Conservation (phyloP, 1,140 invertebrate genomes). For the Magallana angulata region DNA sequence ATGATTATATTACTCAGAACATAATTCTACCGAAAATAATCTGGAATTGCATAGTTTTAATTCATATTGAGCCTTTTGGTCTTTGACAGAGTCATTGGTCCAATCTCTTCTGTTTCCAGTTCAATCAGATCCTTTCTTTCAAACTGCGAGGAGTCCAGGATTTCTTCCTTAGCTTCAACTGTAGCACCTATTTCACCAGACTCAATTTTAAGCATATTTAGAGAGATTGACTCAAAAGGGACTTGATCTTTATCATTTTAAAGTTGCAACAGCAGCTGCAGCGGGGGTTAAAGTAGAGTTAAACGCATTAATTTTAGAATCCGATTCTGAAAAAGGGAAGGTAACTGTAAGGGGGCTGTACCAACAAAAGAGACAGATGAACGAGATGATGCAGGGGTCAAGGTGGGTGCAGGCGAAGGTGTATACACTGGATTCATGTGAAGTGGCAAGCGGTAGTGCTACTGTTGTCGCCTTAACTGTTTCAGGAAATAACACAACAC, state of each 20-base stretch:
- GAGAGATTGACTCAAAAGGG: constrained; percentile 41
- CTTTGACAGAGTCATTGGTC: neutral
- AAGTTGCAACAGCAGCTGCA: constrained; percentile 24
- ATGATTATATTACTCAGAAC: no score
- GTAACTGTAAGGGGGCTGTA: neutral
- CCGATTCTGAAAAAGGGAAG: neutral
- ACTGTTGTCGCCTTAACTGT: no score
- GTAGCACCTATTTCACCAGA: neutral
- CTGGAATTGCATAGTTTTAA: no score
- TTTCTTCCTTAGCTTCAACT: constrained; percentile 13
- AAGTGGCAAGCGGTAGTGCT: no score
- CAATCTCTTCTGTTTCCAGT: neutral
- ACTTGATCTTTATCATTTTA: neutral
- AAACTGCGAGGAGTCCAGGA: neutral
- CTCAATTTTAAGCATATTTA: neutral
- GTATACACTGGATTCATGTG: no score
- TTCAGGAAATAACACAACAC: no score
- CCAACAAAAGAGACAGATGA: neutral
- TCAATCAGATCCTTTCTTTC: neutral
- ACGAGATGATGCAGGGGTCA: neutral
- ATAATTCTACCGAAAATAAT: no score
- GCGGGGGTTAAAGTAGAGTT: neutral
- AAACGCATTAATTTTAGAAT: neutral
- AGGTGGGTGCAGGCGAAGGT: no score
- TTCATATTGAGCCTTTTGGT: no score